These are phyloP conservation scores for Torymus tubicola DNA, from an alignment of 2,888 invertebrate species.

Conservation along the genomic window DNA sequence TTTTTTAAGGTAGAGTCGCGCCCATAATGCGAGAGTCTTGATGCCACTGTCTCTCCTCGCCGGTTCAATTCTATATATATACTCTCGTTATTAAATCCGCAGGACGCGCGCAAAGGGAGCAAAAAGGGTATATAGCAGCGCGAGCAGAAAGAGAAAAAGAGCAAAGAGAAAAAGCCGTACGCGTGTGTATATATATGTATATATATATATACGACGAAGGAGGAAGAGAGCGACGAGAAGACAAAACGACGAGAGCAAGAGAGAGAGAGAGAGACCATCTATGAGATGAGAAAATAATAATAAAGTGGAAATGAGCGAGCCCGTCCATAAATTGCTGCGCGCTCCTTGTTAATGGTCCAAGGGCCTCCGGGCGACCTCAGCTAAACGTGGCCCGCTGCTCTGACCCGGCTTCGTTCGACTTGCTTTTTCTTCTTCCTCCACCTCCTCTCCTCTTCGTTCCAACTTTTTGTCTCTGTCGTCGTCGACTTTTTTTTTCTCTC, in stretches of 20 bases:
- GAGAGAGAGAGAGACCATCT: constrained; percentile 67
- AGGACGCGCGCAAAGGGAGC: constrained; percentile 38
- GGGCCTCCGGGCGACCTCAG: constrained; percentile 73
- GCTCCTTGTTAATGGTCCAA: constrained; percentile 76
- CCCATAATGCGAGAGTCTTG: constrained; percentile 35
- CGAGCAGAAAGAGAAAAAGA: neutral
- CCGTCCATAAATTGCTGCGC: constrained; percentile 75
- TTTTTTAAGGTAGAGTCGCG: constrained; percentile 39
- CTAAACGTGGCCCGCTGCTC: constrained; percentile 71
- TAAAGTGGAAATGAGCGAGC: constrained; percentile 76
- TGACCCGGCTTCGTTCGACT: constrained; percentile 68
- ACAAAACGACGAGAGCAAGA: constrained; percentile 66
- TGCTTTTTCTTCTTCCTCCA: neutral
- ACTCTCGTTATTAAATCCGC: constrained; percentile 57
- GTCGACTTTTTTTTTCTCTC: constrained; percentile 57
- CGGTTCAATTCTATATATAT: constrained; percentile 33
- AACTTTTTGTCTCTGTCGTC: constrained; percentile 27
- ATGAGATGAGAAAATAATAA: constrained; percentile 76
- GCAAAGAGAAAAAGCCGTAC: constrained; percentile 49
- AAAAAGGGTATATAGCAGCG: constrained; percentile 38
- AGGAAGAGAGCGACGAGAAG: constrained; percentile 51
- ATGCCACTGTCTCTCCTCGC: constrained; percentile 29
- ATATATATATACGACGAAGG: neutral
- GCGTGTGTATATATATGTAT: neutral
- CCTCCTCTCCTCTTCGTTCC: constrained; percentile 48